Evolutionary conservation across 2,113 vertebrate genomes (phyloP), one percentile per base, ranked within the genome.

Genomic region (Salminus brasiliensis): DNA sequence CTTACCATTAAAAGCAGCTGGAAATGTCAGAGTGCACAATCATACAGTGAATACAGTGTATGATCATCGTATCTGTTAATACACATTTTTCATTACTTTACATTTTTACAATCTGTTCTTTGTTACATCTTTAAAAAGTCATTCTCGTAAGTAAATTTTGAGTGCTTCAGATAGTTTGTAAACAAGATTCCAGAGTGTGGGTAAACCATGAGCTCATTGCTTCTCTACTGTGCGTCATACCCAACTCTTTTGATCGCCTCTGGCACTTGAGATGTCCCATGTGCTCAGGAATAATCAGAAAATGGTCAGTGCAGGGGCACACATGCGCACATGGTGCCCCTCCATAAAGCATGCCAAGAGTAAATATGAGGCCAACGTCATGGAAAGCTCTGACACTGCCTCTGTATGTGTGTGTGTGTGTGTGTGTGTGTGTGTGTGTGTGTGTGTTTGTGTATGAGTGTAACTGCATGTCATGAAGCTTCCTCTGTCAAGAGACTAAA

Each of bases 401-500:
- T 62, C 16, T 29, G 12, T 76, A 62, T 62, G 43, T 76, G 10
- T 71, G 66, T 75, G 47, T 29, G 29, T 69, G 43, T 74, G 70
- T 57, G 47, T 67, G 25, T 29, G 69, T 5, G 2, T 39, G 36
- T 39, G n/a, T 77, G 36, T 76, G 25, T 29, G 69, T 5, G 2
- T 39, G 36, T 39, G n/a, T 77, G 36, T 76, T 41, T 71, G 45
- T 78, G 73, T 47, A 9, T 75, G 79, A 30, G 55, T 75, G 36
- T 52, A 15, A 13, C 27, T 80, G 53, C 8, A 27, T 70, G 47
- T 74, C 79, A 78, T 36, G n/a, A 36, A 43, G 45, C 66, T 78
- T 84, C 47, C 43, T 41, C 55, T 74, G 70, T 78, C 83, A 74
- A 11, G 66, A 68, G 39, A 74, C 74, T 74, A 70, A 74, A 78